Conservation (phyloP, 2,113 vertebrate genomes). For the Cyanoliseus patagonus region DNA sequence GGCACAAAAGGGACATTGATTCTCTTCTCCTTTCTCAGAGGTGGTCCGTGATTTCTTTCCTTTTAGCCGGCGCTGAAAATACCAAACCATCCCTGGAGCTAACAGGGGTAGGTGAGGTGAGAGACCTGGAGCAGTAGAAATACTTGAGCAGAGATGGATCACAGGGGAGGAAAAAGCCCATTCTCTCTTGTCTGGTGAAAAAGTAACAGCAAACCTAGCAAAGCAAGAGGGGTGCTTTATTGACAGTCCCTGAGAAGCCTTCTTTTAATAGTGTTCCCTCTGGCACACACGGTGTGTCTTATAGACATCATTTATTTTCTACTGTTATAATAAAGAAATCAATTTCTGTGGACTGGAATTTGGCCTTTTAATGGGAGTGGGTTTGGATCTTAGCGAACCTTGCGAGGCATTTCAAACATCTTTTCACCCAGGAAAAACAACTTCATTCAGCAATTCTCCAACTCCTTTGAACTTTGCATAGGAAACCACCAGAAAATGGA, state of each 20-base stretch:
- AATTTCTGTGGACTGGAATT: background rate
- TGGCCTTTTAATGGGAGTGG: background rate
- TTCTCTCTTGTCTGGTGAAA: background rate
- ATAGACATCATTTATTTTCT: background rate
- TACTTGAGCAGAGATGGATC: background rate
- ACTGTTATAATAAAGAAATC: background rate
- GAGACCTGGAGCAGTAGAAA: background rate
- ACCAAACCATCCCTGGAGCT: background rate
- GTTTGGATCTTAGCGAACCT: background rate
- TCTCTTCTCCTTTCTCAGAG: background rate
- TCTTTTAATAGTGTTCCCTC: background rate
- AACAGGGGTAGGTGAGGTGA: background rate
- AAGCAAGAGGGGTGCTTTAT: background rate
- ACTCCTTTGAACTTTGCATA: background rate
- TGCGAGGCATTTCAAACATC: background rate
- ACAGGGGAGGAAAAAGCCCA: background rate
- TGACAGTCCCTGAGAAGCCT: background rate
- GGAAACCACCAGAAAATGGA: background rate
- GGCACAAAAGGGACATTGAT: background rate
- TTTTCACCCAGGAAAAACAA: slow-evolving; percentile 15
- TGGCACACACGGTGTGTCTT: background rate
- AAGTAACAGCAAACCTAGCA: background rate
- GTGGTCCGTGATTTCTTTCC: slow-evolving; percentile 3
- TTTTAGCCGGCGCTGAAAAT: background rate
- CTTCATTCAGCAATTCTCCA: background rate